Evolutionary conservation across 2,797 vertebrate genomes (phyloP).

Genomic region (Lepidocolaptes lacrymiger): DNA sequence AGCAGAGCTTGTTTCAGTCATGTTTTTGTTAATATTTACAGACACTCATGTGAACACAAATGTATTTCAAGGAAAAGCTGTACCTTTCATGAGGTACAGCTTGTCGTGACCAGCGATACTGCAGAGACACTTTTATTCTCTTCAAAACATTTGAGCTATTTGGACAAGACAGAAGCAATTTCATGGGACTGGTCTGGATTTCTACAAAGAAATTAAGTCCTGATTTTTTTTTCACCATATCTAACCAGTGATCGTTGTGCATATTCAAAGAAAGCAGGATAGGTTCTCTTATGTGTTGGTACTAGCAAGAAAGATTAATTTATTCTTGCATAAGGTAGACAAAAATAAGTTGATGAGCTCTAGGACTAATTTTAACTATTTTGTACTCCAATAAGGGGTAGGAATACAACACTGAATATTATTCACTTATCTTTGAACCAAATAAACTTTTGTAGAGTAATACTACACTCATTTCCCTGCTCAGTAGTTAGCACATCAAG

Average conservation of each 20-base stretch:
- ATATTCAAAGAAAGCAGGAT: background rate
- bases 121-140: background rate
- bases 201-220: background rate
- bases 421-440: slow-evolving; percentile 7
- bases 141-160: background rate
- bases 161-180: background rate
- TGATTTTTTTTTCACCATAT: background rate
- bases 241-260: background rate
- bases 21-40: background rate
- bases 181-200: background rate
- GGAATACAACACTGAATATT: background rate
- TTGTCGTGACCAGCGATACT: background rate
- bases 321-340: background rate
- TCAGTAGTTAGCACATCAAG: slow-evolving; percentile 17
- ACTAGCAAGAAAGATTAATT: background rate
- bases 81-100: background rate
- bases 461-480: background rate
- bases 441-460: background rate
- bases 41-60: background rate
- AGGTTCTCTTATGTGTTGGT: background rate
- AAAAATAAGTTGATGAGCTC: background rate
- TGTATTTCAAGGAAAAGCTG: background rate
- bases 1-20: background rate
- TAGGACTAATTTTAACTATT: background rate
- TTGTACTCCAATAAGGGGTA: background rate